Base-by-base conservation (phyloP, 2,113 vertebrate genomes). In the Mastomys natalensis region DNA sequence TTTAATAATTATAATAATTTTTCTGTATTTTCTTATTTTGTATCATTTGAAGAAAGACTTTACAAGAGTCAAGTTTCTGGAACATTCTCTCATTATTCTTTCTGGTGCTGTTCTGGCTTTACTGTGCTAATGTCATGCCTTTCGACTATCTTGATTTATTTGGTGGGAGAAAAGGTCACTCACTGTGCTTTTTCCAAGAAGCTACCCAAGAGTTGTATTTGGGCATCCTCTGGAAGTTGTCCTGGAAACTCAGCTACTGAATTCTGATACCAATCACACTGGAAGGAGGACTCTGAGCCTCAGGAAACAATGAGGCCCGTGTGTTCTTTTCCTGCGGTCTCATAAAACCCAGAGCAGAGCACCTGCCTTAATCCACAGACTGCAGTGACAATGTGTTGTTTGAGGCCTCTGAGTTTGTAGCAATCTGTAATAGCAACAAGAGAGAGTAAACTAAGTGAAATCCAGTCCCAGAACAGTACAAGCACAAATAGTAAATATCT, bases 401-500 rank as follows among this genome's bases (percentile, higher is more conserved):
- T 96, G 26, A 97, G 90, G 24, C 55, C 48, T 58, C 85, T 74
- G 74, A 60, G 16, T 87, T 40, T 89, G 60, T 60, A 76, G 60
- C 43, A 62, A 92, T 62, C 87, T 86, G 66, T 90, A 84, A 73
- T 0, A 48, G 8, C 9, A 78, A 66, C 48, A 80, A 60, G 48
- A 81, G 21, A 93, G 80, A 80, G 24, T 80, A 92, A 40, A 76
- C 16, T 11, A 74, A n/a, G 12, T 90, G 53, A 89, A 77, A 89
- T 43, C 58, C 24, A 62, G 24, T 34, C 8, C 34, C 43, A 12
- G 7, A 68, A 76, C 2, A 6, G 48, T 91, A 45, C n/a, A 86
- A 70, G 72, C 43, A 40, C 68, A 93, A 89, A 95, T 5, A 87
- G 9, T 8, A 96, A 68, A 82, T 48, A 77, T 81, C 62, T 85